Conservation (phyloP, 2,797 vertebrate species). For the Tragelaphus oryx region DNA sequence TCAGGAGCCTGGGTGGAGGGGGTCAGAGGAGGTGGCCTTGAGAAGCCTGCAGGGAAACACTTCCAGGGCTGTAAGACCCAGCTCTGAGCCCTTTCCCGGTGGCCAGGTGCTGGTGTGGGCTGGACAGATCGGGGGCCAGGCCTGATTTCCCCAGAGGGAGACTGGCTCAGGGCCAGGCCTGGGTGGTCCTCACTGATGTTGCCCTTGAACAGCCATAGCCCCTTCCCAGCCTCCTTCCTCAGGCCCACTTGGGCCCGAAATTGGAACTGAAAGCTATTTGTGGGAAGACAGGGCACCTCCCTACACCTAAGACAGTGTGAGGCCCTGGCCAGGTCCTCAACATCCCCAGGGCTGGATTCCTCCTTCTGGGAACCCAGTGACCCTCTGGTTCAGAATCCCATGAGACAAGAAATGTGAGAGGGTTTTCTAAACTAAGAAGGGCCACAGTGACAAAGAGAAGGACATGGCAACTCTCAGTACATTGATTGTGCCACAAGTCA, state of each 20-base stretch:
- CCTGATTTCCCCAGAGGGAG: background rate
- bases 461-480: background rate
- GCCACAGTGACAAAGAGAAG: background rate
- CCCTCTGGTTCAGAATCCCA: background rate
- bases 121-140: background rate
- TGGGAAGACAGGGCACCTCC: background rate
- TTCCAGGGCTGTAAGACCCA: background rate
- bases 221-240: background rate
- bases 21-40: background rate
- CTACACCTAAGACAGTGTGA: background rate
- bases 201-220: background rate
- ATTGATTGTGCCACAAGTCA: rapidly evolving
- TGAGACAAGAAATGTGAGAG: background rate
- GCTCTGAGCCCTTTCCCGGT: background rate
- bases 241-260: background rate
- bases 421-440: background rate
- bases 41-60: background rate
- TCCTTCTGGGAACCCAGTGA: background rate
- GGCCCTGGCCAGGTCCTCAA: background rate
- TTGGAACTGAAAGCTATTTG: background rate
- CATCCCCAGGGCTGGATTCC: background rate
- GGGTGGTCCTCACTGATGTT: background rate
- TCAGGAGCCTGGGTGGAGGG: background rate
- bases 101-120: background rate
- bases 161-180: background rate